phyloP scores from a whole-genome alignment of 2,797 vertebrate genomes.

The Xenentodon cancila region DNA sequence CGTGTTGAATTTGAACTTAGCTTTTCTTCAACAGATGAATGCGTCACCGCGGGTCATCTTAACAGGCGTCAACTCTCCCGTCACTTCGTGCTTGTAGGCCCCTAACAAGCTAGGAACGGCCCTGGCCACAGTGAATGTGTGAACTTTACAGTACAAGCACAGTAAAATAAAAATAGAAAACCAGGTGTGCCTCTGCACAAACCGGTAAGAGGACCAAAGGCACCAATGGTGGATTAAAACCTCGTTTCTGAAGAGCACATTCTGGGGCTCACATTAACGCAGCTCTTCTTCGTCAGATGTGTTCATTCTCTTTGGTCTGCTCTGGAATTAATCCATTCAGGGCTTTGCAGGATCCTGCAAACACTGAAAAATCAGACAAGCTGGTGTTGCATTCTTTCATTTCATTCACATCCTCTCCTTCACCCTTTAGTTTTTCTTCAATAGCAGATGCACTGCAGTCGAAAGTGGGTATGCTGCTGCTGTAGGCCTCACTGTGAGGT shows the following conservation, averaged over 20 bases:
- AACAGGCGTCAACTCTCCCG: too few species aligned
- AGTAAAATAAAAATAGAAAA: not conserved
- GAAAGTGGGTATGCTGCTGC: conserved; percentile 83
- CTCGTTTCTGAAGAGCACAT: not conserved
- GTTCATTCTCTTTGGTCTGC: conserved; percentile 87
- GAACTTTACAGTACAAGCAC: too few species aligned
- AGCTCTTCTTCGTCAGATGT: conserved; percentile 82
- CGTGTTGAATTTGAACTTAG: too few species aligned
- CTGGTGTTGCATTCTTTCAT: conserved; percentile 89
- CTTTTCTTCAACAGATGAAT: too few species aligned
- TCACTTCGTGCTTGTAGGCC: too few species aligned
- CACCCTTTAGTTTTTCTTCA: conserved; percentile 86
- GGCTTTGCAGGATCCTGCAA: conserved; percentile 82
- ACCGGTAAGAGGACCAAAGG: conserved; percentile 59
- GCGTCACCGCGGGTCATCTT: too few species aligned
- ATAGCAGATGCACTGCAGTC: conserved; percentile 83
- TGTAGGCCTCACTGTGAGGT: conserved; percentile 87
- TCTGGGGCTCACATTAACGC: conserved; percentile 64
- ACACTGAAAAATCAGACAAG: conserved; percentile 86
- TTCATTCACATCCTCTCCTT: conserved; percentile 80
- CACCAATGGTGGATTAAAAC: conserved; percentile 66
- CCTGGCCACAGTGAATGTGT: too few species aligned
- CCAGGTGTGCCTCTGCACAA: conserved; percentile 19
- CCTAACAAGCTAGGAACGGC: too few species aligned
- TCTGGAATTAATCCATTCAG: conserved; percentile 83